Evolutionary conservation across 2,113 vertebrate genomes (phyloP).

Genomic region (Bettongia penicillata): DNA sequence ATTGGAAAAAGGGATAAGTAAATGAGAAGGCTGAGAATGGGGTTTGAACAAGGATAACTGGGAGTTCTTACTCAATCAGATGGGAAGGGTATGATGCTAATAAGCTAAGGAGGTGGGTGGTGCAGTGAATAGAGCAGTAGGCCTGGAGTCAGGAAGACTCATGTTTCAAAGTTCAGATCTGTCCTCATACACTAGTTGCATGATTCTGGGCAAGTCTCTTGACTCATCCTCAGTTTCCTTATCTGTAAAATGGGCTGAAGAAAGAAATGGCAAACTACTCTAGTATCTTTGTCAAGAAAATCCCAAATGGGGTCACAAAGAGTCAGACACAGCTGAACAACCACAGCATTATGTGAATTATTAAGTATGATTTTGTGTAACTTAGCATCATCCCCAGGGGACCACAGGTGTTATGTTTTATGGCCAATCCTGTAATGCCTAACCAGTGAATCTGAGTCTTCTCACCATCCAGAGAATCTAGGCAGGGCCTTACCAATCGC

Average conservation of each 20-base stretch:
- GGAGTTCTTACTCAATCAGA: neutral
- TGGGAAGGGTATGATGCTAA: too few relatives aligned
- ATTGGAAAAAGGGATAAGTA: neutral
- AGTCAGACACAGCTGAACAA: neutral
- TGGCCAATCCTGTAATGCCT: too few relatives aligned
- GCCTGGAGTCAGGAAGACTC: neutral
- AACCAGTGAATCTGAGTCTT: neutral
- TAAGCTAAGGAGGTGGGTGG: neutral
- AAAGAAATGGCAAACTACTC: neutral
- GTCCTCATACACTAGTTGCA: neutral
- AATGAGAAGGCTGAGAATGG: neutral
- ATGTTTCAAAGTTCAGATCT: neutral
- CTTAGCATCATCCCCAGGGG: neutral
- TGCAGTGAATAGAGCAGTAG: neutral
- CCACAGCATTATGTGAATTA: neutral
- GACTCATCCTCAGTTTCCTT: neutral
- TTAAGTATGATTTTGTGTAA: neutral
- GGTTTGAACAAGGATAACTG: neutral
- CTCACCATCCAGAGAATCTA: neutral
- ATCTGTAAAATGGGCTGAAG: neutral
- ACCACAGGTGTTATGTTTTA: neutral
- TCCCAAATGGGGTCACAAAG: neutral
- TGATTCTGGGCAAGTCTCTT: neutral
- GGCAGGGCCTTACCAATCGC: constrained; percentile 1
- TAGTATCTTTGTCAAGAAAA: neutral